A percentile compares a stretch with the other conserved stretches of the same genome.
These are phyloP conservation scores for Blastobasis lacticolella DNA, from an alignment of 2,888 invertebrate species.

Conservation along the genomic window DNA sequence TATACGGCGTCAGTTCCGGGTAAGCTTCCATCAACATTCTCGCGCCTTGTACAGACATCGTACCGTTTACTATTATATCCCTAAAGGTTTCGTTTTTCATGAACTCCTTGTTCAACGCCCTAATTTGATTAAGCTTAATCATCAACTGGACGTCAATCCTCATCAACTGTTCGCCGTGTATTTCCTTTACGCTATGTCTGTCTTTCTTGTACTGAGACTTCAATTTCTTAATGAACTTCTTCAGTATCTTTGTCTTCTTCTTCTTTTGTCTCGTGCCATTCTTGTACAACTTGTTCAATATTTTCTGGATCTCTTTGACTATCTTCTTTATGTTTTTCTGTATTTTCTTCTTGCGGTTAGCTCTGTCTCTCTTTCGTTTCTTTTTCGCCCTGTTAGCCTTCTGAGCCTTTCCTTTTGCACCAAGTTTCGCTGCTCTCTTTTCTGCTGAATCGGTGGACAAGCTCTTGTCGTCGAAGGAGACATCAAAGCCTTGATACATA, in stretches of 20 bases:
- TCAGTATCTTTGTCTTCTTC: conserved; percentile 47
- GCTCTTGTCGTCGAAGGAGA: conserved; percentile 43
- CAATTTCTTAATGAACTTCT: conserved; percentile 44
- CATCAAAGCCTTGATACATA: conserved; percentile 50
- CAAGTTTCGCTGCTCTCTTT: conserved; percentile 8
- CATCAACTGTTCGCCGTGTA: conserved; percentile 40
- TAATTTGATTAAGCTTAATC: conserved; percentile 32
- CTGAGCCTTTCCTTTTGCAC: conserved; percentile 22
- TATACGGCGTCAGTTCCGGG: conserved; percentile 35
- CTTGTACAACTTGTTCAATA: conserved; percentile 37
- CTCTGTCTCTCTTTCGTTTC: conserved; percentile 27
- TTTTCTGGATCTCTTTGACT: conserved; percentile 38
- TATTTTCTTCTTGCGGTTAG: conserved; percentile 40
- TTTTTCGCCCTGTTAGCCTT: conserved; percentile 22
- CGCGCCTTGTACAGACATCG: conserved; percentile 28
- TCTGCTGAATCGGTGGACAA: conserved; percentile 43
- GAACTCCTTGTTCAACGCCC: conserved; percentile 34
- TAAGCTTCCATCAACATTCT: conserved; percentile 36
- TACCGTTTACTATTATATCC: conserved; percentile 42
- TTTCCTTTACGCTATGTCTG: conserved; percentile 37
- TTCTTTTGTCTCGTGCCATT: conserved; percentile 41
- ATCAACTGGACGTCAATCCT: conserved; percentile 36
- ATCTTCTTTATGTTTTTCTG: conserved; percentile 41
- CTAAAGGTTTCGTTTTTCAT: conserved; percentile 43
- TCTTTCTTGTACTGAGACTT: conserved; percentile 49